These are phyloP conservation scores for Cydia splendana DNA, from an alignment of 1,140 invertebrate species.

Conservation along the genomic window DNA sequence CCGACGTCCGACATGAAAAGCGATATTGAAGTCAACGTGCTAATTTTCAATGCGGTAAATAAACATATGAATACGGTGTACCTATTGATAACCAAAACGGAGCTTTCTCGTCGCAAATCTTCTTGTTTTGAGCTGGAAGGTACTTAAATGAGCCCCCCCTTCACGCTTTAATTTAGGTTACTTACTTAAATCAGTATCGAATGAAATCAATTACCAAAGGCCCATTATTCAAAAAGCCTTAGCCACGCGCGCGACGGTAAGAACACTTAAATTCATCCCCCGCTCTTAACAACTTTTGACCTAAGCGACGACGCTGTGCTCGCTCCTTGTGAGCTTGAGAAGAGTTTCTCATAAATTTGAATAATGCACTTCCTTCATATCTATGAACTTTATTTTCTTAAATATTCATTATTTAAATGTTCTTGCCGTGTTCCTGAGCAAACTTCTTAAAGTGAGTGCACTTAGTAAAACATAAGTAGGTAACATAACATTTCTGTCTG, in stretches of 20 bases:
- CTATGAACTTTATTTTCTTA: slow-evolving; percentile 18
- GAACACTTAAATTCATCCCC: slow-evolving; percentile 29
- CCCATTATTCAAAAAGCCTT: slow-evolving; percentile 24
- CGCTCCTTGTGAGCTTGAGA: neutral
- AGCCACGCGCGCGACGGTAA: slow-evolving; percentile 11
- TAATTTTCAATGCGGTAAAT: no score
- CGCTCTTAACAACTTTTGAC: slow-evolving; percentile 28
- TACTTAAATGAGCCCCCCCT: slow-evolving; percentile 11
- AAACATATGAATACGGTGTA: no score
- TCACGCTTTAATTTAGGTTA: slow-evolving; percentile 12
- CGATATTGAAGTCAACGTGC: no score
- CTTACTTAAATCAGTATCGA: slow-evolving; percentile 1
- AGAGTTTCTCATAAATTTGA: slow-evolving; percentile 32
- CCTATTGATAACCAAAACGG: neutral
- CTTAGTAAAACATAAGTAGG: neutral
- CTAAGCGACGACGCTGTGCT: neutral
- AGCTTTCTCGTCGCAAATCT: neutral
- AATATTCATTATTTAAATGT: slow-evolving; percentile 24
- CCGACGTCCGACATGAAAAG: neutral
- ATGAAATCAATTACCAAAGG: slow-evolving; percentile 20
- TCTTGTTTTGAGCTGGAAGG: neutral
- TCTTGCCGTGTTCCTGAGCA: neutral
- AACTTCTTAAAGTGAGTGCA: neutral
- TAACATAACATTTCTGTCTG: no score
- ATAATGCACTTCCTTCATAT: slow-evolving; percentile 11